Conservation (phyloP, 2,113 vertebrate genomes). For the Rhinichthys klamathensis region DNA sequence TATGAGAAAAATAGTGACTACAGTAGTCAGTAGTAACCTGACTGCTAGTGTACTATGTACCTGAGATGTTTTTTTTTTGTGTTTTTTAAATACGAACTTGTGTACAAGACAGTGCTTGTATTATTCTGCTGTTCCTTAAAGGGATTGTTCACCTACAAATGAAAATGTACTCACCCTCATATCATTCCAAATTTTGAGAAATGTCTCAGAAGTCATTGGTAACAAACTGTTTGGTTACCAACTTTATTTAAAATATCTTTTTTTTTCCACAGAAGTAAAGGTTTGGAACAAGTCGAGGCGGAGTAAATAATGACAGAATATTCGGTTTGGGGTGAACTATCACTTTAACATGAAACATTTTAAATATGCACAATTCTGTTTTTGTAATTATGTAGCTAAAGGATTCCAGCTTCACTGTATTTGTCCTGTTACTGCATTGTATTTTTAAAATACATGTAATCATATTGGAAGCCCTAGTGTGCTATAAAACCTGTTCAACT, state of each 20-base stretch:
- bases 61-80: background rate
- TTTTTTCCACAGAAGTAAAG: background rate
- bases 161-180: background rate
- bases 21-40: background rate
- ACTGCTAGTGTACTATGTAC: constrained; percentile 39
- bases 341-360: background rate
- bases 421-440: background rate
- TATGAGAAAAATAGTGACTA: background rate
- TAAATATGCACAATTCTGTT: background rate
- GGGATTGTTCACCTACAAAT: background rate
- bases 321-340: background rate
- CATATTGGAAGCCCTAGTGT: background rate
- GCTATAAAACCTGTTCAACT: background rate
- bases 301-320: background rate
- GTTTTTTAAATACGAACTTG: background rate
- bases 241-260: background rate
- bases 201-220: background rate
- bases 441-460: background rate
- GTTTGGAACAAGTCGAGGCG: background rate
- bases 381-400: background rate
- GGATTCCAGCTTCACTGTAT: background rate
- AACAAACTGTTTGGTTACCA: background rate
- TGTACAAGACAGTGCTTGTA: background rate
- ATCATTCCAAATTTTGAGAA: background rate
- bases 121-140: constrained; percentile 1